Base-by-base conservation (phyloP, 2,113 vertebrate species). In the Coturnix japonica region DNA sequence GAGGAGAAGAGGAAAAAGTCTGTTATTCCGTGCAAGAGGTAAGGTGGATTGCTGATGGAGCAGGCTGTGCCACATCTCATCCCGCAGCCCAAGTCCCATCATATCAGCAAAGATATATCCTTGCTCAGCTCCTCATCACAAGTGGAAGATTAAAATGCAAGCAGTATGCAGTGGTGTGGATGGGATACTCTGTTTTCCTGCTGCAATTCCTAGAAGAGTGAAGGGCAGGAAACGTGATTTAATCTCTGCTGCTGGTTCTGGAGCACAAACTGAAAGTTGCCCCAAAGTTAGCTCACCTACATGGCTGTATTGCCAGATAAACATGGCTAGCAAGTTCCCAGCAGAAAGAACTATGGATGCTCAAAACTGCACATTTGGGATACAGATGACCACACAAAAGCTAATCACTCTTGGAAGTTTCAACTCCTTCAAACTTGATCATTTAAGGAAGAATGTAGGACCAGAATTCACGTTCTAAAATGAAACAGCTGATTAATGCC, bases 381-480 rank as follows among this genome's bases (percentile, higher is more conserved):
- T 76, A 63, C 0, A 0, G 54, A 91, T 59, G 63, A 74, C 49
- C 59, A 73, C 0, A 0, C 70, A 31, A 43, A 2, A 85, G 19
- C 19, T 10, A 65, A 63, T 64, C 43, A 39, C 46, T 80, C 16
- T 23, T 2, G 4, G 31, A 69, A 69, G 20, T 19, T 56, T 46
- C 41, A 23, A 41, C 46, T 67, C 72, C 61, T 82, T 64, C 81
- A 80, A 71, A 79, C 15, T 22, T 37, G 70, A 37, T 37, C 23
- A 81, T 3, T 46, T 74, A 87, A 44, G 9, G 76, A 85, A 44
- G 9, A 76, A 31, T 3, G 0, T 44, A 85, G 79, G 23, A 78
- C 28, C 8, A 46, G 23, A 22, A 90, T 80, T 80, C 81, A 51
- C 82, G 94, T 82, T 92, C 94, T 81, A 94, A 91, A 76, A 71